Base-by-base conservation (phyloP, 2,888 invertebrate genomes). In the Laspeyria flexula region DNA sequence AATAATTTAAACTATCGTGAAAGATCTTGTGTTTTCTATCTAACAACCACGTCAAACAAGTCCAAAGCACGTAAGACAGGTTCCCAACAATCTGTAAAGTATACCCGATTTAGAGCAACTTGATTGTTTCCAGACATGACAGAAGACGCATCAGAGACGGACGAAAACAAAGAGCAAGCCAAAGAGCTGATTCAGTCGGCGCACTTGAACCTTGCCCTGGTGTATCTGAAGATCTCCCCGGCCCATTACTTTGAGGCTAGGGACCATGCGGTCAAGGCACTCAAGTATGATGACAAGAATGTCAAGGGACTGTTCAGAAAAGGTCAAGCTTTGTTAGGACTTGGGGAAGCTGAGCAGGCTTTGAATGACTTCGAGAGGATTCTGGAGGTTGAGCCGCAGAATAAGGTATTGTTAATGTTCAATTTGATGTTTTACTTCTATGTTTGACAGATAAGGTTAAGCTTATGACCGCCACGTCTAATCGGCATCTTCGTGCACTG, bases 221-320 rank as follows among this genome's bases (percentile, higher is more conserved):
- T 96, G 57, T 94, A 96, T 80, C 88, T 98, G 40, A 98, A 97
- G 85, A 84, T 78, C 35, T 93, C 95, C n/a, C 94, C 96, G 2
- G 84, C 93, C n/a, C 89, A 93, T 58, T 83, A 93, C 66, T 91
- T 94, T 34, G 95, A 96, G 65, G 97, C 96, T 1, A 95, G 94
- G 70, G 94, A 95, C 40, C 92, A 95, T 38, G 97, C 98, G 35
- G 94, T 95, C 37, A 95, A 95, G 68, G 98, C 96, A 0, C 85
- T 99, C 3, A 94, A 94, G 46, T 68, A 96, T 0, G 96, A 97
- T 72, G 84, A 94, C 0, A 92, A 93, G 16, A 98, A 96, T 81
- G 96, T 97, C 9, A 99, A 99, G 86, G 99, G 96, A 0, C 89
- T 96, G 21, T 99, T 98, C 86, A 93, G 99, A 66, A 92, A 96